Percentiles rank a stretch among this genome's conserved stretches.
Evolutionary conservation across 2,797 vertebrate genomes (phyloP).

Genomic region (Halcyon leucocephala): DNA sequence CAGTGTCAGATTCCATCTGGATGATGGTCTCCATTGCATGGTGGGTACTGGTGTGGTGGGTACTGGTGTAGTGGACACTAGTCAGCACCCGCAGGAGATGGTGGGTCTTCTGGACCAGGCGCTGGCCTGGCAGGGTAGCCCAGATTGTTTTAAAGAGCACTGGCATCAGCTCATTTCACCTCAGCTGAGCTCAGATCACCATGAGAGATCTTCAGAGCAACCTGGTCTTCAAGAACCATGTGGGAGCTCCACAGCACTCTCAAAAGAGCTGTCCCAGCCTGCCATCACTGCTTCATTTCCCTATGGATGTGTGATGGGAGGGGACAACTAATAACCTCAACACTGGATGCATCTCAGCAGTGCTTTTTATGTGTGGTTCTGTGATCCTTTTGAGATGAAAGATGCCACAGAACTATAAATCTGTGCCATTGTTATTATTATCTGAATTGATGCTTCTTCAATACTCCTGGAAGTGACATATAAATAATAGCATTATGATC

Average conservation of each 20-base stretch:
- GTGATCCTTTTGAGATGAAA: conserved; percentile 57
- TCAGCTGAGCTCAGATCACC: background rate
- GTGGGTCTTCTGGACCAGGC: background rate
- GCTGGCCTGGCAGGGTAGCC: background rate
- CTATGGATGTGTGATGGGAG: background rate
- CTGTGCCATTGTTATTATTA: background rate
- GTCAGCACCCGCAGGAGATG: background rate
- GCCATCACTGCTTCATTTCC: background rate
- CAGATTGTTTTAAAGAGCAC: background rate
- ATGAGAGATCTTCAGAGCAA: background rate
- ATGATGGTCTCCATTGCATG: background rate
- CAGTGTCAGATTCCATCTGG: background rate
- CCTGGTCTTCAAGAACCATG: background rate
- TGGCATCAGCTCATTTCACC: background rate
- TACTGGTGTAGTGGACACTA: background rate
- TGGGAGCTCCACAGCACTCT: background rate
- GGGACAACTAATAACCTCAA: background rate
- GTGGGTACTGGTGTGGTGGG: background rate
- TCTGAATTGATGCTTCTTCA: conserved; percentile 49
- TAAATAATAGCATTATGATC: conserved; percentile 61
- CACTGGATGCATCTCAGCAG: background rate
- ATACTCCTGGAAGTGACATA: conserved; percentile 39
- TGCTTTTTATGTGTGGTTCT: background rate
- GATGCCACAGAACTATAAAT: conserved; percentile 19
- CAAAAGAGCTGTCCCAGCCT: background rate